Base-by-base conservation (phyloP, 37 sponge, comb jelly and placozoan species). In the Diacarnus erythraeanus region DNA sequence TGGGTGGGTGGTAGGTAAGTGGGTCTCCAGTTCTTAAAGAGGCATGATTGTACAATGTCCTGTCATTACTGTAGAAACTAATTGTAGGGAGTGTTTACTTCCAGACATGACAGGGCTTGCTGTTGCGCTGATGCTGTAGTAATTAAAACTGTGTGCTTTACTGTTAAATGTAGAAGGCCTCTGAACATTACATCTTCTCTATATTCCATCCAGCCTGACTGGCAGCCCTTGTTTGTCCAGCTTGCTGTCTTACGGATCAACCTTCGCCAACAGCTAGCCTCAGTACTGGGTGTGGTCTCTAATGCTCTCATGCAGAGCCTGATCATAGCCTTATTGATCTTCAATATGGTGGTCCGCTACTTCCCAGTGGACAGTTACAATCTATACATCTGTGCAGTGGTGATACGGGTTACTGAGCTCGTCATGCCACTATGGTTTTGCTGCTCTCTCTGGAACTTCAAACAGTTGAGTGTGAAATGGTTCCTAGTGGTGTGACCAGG, bases 371-470 rank as follows among this genome's bases (percentile, higher is more conserved):
- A 82, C 38, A 58, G 57, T 36, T 72, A 88, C 60, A 82, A 77
- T 30, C 72, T 77, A 40, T 82, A 77, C 42, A 60, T 79, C 25
- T 54, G 77, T 29, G 64, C 73, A 26, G 74, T 89, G 38, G 77
- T 84, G 20, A 80, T 89, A 18, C 69, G 75, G 0, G 72, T 89
- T 23, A 80, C 84, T 30, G 90, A 89, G 75, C 65, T 89, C 65
- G 72, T 69, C 71, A 59, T 89, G 43, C 85, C 90, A 1, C 22
- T 89, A 42, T 89, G 90, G 90, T 89, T 89, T 77, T 89, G 80
- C 77, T 89, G 90, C 72, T 76, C 81, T 47, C 77, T 89, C 12
- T 89, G 90, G 90, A 89, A 89, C 90, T 84, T 59, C 63, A 89
- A 84, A 27, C 60, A 84, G 90, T 89, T n/a, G n/a, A n/a, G n/a